Base-by-base conservation (phyloP, 2,888 invertebrate species). In the Yponomeuta cagnagella region DNA sequence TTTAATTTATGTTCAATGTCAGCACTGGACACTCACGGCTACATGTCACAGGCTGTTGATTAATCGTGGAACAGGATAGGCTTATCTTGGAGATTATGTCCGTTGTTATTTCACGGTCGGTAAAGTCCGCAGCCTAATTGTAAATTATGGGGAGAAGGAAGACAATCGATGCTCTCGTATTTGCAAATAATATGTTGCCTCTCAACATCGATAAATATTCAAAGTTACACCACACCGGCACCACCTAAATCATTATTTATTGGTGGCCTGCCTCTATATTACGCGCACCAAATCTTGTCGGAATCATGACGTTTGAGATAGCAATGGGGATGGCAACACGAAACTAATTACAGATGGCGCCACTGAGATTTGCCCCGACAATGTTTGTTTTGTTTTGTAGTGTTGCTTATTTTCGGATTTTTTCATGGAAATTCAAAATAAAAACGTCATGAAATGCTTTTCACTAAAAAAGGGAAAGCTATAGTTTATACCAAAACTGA, bases 71-170 rank as follows among this genome's bases (percentile, higher is more conserved):
- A 69, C 64, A 48, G 70, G 63, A 48, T 63, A 70, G 83, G 83
- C 81, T 86, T 81, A 85, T 84, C 82, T 79, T 58, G 52, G 74
- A 78, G 80, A 83, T 85, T 81, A 82, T 80, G 78, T 78, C 52
- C 52, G 52, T 75, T 73, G 72, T 73, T 75, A 78, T 77, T 78
- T 78, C 72, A 77, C 77, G 77, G 79, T 81, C 48, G 43, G 48
- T 68, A 23, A 48, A 37, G 63, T 68, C 43, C n/a, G 58, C n/a
- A 9, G 33, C 63, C 33, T 70, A 70, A 70, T 70, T 70, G 63
- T 70, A 63, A 70, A 70, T 31, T 70, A 70, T 70, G 70, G n/a
- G 23, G 65, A 30, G 12, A 12, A 58, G 52, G 37, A 65, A 65
- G 65, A 65, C 65, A 65, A 65, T 65, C 52, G 15, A 15, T 15